Evolutionary conservation across 2,797 vertebrate species (phyloP), one percentile per base, ranked within the genome.

Genomic region (Falco berigora): DNA sequence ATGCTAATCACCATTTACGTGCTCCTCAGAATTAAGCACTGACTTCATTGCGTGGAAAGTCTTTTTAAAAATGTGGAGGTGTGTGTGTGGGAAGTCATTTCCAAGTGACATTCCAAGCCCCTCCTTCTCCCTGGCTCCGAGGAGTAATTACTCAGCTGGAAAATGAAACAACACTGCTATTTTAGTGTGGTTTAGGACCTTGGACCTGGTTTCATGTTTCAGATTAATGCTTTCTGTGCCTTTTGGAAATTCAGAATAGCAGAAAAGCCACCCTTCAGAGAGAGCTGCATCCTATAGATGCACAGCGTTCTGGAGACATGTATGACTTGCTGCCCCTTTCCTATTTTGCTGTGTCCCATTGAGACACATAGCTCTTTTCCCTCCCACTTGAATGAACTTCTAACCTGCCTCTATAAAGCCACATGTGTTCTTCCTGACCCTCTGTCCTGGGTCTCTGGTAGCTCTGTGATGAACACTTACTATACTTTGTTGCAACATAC

Each of bases 141-240:
- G 80, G 90, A 96, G 91, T 79, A 97, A 94, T 97, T 97, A 95
- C 90, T 97, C 94, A 55, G 95, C 97, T 98, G 97, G 97, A 98
- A 98, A 98, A 95, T 90, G 38, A 95, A 96, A 97, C 73, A 72
- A n/a, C 55, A 4, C 91, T 97, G 74, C 94, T 97, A 97, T 97
- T 98, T 98, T 94, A 96, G 94, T 84, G 68, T 90, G 91, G 93
- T 92, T 97, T 90, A 90, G 93, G 97, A 96, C 94, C 96, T 91
- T 91, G 66, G 52, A 82, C 94, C 92, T 62, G 83, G 90, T 96
- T 96, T 95, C 95, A 76, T 58, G 66, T 94, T 96, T 91, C 94
- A 94, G 96, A 94, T 94, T 97, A 91, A 88, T 80, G 79, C 53
- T 96, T 96, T 97, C 13, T 52, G 67, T 58, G 83, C 78, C 89